A percentile compares a stretch with the other conserved stretches of the same genome.
phyloP scores from a whole-genome alignment of 2,113 vertebrate genomes.

The Charadrius vociferus region DNA sequence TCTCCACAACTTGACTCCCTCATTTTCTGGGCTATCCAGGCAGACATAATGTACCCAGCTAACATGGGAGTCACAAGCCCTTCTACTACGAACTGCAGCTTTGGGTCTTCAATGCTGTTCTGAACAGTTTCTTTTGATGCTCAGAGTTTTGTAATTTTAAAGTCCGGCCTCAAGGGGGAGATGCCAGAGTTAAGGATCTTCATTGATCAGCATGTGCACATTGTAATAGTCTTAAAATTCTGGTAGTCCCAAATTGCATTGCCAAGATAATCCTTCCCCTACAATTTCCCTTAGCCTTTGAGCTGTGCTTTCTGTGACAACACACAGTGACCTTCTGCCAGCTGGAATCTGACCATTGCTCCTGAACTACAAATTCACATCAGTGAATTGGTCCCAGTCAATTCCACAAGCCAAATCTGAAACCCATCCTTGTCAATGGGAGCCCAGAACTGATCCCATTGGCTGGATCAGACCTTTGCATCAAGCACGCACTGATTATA shows the following conservation, averaged over 20 bases:
- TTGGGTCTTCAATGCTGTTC: background rate
- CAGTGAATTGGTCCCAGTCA: background rate
- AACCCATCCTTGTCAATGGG: background rate
- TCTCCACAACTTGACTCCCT: background rate
- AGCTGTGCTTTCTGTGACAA: background rate
- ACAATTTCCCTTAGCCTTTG: background rate
- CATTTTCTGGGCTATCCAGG: background rate
- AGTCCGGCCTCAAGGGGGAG: conserved; percentile 67
- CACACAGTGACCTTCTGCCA: background rate
- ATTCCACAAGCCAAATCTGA: background rate
- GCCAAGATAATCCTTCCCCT: background rate
- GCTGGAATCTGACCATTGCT: background rate
- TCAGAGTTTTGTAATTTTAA: conserved; percentile 46
- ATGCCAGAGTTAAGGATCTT: conserved; percentile 65
- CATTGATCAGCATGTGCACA: background rate
- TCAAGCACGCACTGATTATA: background rate
- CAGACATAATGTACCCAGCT: background rate
- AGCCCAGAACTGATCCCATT: background rate
- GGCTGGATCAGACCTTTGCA: background rate
- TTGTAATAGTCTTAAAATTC: background rate
- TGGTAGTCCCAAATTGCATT: background rate
- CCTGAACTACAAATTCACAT: background rate
- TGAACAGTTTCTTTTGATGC: background rate
- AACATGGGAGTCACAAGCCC: background rate
- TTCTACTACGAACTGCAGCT: background rate